phyloP scores from a whole-genome alignment of 1,140 invertebrate genomes.

The Aphis gossypii region DNA sequence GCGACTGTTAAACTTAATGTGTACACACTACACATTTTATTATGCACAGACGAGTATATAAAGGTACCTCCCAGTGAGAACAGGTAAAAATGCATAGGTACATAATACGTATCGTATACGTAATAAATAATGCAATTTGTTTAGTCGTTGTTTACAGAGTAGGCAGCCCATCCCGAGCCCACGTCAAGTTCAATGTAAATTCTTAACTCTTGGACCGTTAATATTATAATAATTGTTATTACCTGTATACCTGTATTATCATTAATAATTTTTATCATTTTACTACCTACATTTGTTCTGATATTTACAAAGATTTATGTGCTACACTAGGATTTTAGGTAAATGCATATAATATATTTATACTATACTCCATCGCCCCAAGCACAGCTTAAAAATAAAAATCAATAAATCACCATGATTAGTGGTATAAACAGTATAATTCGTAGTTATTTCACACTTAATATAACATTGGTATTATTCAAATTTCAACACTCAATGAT shows the following conservation, averaged over 20 bases:
- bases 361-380: background rate
- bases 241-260: background rate
- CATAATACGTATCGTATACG: no score
- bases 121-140: background rate
- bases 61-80: background rate
- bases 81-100: background rate
- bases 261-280: background rate
- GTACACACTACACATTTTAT: background rate
- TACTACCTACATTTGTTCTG: background rate
- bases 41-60: background rate
- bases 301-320: background rate
- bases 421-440: background rate
- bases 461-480: background rate
- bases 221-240: background rate
- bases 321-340: background rate
- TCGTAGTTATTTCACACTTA: background rate
- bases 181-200: slow-evolving; percentile 12
- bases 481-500: background rate
- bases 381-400: background rate
- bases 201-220: background rate
- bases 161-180: background rate
- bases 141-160: background rate
- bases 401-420: background rate
- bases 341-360: background rate
- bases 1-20: background rate